Conservation (phyloP, 2,888 invertebrate species). For the Tetranychus piercei region DNA sequence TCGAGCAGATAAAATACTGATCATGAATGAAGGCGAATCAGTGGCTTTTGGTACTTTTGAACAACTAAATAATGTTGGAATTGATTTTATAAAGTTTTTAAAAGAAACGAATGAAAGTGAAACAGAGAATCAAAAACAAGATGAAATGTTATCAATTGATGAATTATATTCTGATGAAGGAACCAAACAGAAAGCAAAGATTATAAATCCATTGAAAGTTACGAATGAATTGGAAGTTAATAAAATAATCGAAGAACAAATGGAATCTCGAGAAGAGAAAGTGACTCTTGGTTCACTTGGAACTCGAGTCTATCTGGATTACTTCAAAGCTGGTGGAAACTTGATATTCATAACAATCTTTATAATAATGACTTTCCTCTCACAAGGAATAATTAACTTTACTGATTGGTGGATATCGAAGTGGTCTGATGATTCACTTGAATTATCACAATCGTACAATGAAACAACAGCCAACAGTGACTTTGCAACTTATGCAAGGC, state of each 20-base stretch:
- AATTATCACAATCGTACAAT: background rate
- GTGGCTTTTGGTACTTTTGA: conserved; percentile 51
- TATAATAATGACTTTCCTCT: conserved; percentile 25
- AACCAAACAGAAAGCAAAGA: background rate
- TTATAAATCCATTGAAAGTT: background rate
- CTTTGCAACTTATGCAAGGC: background rate
- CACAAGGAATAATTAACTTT: background rate
- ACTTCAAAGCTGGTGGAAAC: conserved; percentile 39
- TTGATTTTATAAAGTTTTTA: background rate
- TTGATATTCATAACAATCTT: conserved; percentile 20
- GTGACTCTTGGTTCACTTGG: conserved; percentile 29
- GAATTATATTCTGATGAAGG: background rate
- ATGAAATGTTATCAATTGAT: background rate
- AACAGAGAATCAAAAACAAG: background rate
- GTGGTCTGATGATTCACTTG: background rate
- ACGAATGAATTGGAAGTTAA: background rate
- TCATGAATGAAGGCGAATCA: conserved; percentile 47
- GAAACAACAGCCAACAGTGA: background rate
- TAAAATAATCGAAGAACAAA: background rate
- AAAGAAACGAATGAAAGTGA: background rate
- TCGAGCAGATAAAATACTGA: background rate
- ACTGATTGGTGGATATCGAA: background rate
- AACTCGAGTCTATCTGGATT: conserved; percentile 33
- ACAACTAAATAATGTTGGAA: background rate
- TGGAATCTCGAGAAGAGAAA: conserved; percentile 17